Evolutionary conservation across 92 coral and sea anemone genomes (phyloP), one percentile per base, ranked within the genome.

Genomic region (Palythoa heliodiscus): DNA sequence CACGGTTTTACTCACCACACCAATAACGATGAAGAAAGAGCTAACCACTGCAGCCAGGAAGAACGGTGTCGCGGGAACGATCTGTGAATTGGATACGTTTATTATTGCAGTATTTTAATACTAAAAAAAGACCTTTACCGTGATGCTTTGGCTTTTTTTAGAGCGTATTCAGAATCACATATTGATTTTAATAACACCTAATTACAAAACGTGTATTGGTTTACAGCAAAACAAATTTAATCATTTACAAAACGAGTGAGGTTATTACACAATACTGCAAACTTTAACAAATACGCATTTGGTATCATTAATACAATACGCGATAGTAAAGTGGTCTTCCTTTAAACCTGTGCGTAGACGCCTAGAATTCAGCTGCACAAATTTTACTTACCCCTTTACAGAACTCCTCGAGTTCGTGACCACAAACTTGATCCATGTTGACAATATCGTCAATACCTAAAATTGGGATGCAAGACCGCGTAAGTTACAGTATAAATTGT

Each of bases 41-140:
- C 99, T 98, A 60, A 97, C 99, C 76, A 95, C 93, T 43, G 93
- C 93, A 11, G 91, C 98, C 72, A 89, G 92, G 67, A 97, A 97
- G 67, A 90, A 97, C 14, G 99, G 99, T 23, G 98, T 97, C 48
- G 99, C 99, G 63, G 94, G 93, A 14, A 93, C 93, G 87, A 95
- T 95, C 98, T 95, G 72, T 47, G 63, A 55, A 47, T 20, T 13
- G 22, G 52, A 64, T 19, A 71, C 23, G 73, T 11, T 43, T 43
- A 8, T 5, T 43, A 8, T 43, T 29, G 35, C 35, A 29, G 50
- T 43, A 43, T 43, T 68, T n/a, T n/a, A n/a, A n/a, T n/a, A n/a
- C n/a, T n/a, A n/a, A n/a, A n/a, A n/a, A 29, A 29, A 29, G 35
- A 29, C 35, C 35, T 29, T 29, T 29, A 29, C 35, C 35, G 35